Percentiles rank a stretch among this genome's conserved stretches.
These are phyloP conservation scores for Anastatus disparis DNA, from an alignment of 1,140 invertebrate species.

Conservation along the genomic window DNA sequence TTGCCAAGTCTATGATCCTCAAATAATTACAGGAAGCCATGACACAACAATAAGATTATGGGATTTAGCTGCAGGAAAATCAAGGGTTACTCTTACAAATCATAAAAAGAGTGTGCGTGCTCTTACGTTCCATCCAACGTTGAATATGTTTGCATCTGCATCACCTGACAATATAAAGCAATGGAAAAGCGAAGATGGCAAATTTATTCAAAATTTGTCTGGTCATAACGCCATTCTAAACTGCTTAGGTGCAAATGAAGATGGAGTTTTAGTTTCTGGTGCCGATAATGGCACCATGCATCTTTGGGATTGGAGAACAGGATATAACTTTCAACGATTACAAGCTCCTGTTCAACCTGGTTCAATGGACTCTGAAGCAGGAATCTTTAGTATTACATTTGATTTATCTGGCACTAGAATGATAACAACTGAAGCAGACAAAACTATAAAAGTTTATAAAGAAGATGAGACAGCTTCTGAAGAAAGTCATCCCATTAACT, in stretches of 20 bases:
- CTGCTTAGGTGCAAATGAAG: conserved; percentile 92
- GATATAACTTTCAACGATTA: conserved; percentile 96
- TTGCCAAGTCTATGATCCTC: conserved; percentile 92
- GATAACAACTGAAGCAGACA: conserved; percentile 98
- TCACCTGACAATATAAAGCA: conserved; percentile 99
- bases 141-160: conserved; percentile 97
- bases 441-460: conserved; percentile 99
- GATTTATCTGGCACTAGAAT: conserved; percentile 93
- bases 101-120: conserved; percentile 98
- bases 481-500: conserved; percentile 96
- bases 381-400: conserved; percentile 95
- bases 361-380: conserved; percentile 99
- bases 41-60: conserved; percentile 92
- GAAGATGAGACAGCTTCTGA: conserved; percentile 96
- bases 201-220: conserved; percentile 96
- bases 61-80: conserved; percentile 97
- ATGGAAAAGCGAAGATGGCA: conserved; percentile 98
- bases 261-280: conserved; percentile 96
- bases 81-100: conserved; percentile 94
- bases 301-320: conserved; percentile 99
- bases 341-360: conserved; percentile 96
- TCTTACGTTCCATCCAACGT: conserved; percentile 88
- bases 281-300: conserved; percentile 99
- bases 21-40: conserved; percentile 86
- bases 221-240: conserved; percentile 99